Evolutionary conservation across 2,797 vertebrate species (phyloP).

Genomic region (Gambusia yucatana): DNA sequence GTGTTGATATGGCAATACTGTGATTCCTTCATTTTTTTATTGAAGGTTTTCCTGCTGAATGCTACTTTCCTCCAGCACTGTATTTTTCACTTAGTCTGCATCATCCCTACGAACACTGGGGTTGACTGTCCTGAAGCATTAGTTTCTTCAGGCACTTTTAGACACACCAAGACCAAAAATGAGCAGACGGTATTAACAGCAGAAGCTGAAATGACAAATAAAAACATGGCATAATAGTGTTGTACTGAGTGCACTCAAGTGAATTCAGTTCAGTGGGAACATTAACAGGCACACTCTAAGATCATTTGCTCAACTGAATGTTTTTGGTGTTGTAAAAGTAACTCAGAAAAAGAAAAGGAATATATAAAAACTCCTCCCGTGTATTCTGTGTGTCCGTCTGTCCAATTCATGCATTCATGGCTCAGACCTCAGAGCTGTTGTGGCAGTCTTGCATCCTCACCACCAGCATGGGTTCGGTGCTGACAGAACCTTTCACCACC

Average conservation of each 20-base stretch:
- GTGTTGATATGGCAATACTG: not conserved
- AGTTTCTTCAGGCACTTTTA: constrained; percentile 72
- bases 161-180: constrained; percentile 37
- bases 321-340: constrained; percentile 64
- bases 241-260: constrained; percentile 36
- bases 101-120: constrained; percentile 29
- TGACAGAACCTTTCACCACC: constrained; percentile 74
- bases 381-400: constrained; percentile 45
- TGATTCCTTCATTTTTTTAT: not conserved
- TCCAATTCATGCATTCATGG: constrained; percentile 15
- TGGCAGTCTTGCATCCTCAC: constrained; percentile 79
- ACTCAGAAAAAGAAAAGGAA: constrained; percentile 34
- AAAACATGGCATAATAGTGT: constrained; percentile 23
- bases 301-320: constrained; percentile 41
- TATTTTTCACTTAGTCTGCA: constrained; percentile 28
- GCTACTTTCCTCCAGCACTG: not conserved
- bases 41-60: not conserved
- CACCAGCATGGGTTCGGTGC: constrained; percentile 86
- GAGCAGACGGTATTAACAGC: constrained; percentile 20
- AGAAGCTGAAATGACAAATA: constrained; percentile 39
- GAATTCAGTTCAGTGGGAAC: constrained; percentile 41
- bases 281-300: constrained; percentile 26
- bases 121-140: constrained; percentile 43
- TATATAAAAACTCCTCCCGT: constrained; percentile 52
- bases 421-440: constrained; percentile 94